Evolutionary conservation across 1,140 invertebrate genomes (phyloP).

Genomic region (Metaphire vulgaris): DNA sequence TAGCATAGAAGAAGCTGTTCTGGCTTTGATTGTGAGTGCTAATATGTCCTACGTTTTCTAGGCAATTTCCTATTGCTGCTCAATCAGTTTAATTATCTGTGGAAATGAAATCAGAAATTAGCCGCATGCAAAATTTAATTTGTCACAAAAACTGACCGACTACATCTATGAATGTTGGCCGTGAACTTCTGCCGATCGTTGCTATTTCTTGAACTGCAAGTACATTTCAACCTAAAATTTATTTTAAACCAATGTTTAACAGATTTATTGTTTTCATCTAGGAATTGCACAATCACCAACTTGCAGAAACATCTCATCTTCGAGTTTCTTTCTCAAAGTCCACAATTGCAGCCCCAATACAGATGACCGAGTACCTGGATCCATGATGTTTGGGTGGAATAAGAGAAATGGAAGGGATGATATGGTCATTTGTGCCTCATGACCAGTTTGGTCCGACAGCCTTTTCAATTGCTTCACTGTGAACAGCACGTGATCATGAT

Average conservation of each 20-base stretch:
- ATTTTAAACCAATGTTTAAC: background rate
- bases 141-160: too few relatives aligned
- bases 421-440: background rate
- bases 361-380: background rate
- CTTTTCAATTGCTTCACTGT: background rate
- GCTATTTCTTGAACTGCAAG: too few relatives aligned
- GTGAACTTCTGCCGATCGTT: too few relatives aligned
- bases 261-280: constrained; percentile 31
- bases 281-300: constrained; percentile 55
- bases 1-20: constrained; percentile 87
- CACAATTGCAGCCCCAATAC: constrained; percentile 35
- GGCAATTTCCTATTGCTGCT: background rate
- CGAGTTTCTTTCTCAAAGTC: constrained; percentile 57
- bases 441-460: background rate
- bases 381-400: background rate
- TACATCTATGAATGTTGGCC: too few relatives aligned
- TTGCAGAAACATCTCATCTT: constrained; percentile 56
- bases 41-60: background rate
- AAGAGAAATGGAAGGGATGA: too few relatives aligned
- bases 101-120: background rate
- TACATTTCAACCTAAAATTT: too few relatives aligned
- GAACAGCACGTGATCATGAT: background rate
- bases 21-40: constrained; percentile 72
- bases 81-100: background rate
- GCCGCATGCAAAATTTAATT: too few relatives aligned